Conservation (phyloP, 1,140 invertebrate genomes). For the Muscidifurax raptorellus region DNA sequence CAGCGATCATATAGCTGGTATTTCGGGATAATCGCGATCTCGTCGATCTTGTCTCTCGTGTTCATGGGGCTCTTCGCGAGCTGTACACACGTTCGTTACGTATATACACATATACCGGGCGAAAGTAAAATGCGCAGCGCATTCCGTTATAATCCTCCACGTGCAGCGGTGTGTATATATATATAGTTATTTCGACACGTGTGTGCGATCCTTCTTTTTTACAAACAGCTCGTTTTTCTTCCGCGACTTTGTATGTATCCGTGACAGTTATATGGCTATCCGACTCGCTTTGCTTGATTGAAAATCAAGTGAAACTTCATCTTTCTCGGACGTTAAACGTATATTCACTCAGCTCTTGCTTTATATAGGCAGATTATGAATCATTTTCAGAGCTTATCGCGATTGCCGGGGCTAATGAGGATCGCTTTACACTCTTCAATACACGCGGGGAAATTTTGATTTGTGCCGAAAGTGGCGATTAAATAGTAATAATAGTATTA, state of each 20-base stretch:
- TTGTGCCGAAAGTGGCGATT: too few species aligned
- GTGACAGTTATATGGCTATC: not conserved
- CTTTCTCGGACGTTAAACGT: not conserved
- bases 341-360: not conserved
- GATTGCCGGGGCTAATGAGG: too few species aligned
- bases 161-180: not conserved
- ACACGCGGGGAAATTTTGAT: too few species aligned
- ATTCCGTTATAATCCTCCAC: conserved; percentile 22
- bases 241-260: not conserved
- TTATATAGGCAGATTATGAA: not conserved
- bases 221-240: conserved; percentile 10
- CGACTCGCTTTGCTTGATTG: not conserved
- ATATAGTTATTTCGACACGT: conserved; percentile 18
- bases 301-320: conserved; percentile 13
- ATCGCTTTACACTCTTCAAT: too few species aligned
- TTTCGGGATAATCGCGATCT: conserved; percentile 22
- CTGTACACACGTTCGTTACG: conserved; percentile 4
- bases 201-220: conserved; percentile 1
- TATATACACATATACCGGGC: not conserved
- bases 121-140: conserved; percentile 26
- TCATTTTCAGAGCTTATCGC: not conserved
- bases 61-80: not conserved
- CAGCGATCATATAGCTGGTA: not conserved
- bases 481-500: too few species aligned
- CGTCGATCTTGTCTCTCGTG: conserved; percentile 21